Percentiles rank a stretch among this genome's conserved stretches.
Evolutionary conservation across 2,113 vertebrate genomes (phyloP).

Genomic region (Salvelinus namaycush): DNA sequence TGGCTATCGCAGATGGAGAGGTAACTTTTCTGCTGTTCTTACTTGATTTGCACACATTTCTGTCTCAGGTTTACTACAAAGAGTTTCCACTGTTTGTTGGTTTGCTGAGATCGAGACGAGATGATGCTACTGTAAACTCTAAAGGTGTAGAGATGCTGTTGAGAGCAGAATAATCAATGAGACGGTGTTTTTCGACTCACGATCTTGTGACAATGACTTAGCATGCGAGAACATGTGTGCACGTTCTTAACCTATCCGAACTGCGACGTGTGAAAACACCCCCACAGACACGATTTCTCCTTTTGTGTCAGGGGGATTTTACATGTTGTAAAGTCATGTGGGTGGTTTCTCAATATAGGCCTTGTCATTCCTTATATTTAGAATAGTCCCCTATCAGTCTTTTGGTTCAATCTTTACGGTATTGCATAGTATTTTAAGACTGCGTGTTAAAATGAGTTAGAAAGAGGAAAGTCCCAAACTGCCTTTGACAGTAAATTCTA

Average conservation of each 20-base stretch:
- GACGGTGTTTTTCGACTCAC: background rate
- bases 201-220: background rate
- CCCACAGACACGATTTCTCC: background rate
- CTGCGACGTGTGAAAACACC: conserved; percentile 40
- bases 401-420: too few species aligned
- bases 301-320: conserved; percentile 41
- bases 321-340: background rate
- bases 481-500: too few species aligned
- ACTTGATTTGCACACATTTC: background rate
- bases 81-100: background rate
- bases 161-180: background rate
- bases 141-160: background rate
- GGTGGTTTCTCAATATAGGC: too few species aligned
- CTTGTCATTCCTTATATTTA: too few species aligned
- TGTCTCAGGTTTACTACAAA: background rate
- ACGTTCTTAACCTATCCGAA: background rate
- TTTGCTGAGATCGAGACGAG: background rate
- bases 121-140: background rate
- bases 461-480: too few species aligned
- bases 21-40: background rate
- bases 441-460: too few species aligned
- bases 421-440: too few species aligned
- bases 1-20: conserved; percentile 45
- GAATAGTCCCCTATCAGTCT: too few species aligned
- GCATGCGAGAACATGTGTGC: background rate